A percentile compares a stretch with the other conserved stretches of the same genome.
Conservation (phyloP, 2,888 invertebrate species). For the Adelognathus sp. region DNA sequence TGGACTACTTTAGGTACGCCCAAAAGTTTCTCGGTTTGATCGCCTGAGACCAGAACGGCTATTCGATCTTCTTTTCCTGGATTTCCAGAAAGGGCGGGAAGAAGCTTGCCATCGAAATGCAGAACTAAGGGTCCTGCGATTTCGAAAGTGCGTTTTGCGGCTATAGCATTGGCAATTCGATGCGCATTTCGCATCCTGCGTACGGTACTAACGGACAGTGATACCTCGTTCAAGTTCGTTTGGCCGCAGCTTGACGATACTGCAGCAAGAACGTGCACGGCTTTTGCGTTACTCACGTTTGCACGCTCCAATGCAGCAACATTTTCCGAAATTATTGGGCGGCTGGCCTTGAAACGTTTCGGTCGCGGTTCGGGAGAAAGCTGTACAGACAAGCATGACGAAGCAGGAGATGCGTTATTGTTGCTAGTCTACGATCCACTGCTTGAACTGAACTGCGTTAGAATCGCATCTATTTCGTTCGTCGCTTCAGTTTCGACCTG, state of each 20-base stretch:
- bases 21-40: no score
- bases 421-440: no score
- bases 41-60: neutral
- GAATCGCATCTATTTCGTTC: no score
- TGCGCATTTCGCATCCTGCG: neutral
- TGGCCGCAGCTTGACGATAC: neutral
- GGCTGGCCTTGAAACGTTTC: no score
- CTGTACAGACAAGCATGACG: no score
- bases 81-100: neutral
- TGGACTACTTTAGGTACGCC: neutral
- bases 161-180: neutral
- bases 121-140: neutral
- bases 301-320: neutral
- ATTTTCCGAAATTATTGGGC: no score
- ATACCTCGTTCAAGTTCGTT: neutral
- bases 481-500: no score
- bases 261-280: neutral
- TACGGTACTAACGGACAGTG: neutral
- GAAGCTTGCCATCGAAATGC: neutral
- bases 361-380: no score
- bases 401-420: no score
- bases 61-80: neutral
- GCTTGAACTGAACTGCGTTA: no score
- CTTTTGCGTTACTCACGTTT: neutral
- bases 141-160: neutral